Conservation (phyloP, 2,797 vertebrate species). For the Anabas testudineus region DNA sequence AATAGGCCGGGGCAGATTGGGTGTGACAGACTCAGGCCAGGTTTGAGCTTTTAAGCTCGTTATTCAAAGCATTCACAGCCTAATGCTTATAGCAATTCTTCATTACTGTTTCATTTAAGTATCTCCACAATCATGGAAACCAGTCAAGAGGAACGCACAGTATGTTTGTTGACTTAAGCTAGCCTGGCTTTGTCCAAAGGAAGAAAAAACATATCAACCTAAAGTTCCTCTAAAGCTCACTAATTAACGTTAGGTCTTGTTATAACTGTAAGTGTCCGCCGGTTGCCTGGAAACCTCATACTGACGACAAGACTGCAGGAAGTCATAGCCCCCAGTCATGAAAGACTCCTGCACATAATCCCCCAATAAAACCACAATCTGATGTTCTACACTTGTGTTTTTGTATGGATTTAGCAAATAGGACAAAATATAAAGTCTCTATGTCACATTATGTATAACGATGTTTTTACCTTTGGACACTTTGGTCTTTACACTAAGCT, state of each 20-base stretch:
- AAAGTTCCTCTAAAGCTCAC: no score
- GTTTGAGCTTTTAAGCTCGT: conserved; percentile 60
- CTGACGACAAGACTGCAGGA: background rate
- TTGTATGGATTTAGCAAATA: background rate
- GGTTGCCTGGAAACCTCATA: background rate
- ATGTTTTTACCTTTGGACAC: no score
- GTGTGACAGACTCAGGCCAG: conserved; percentile 33
- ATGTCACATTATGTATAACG: no score
- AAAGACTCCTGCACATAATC: background rate
- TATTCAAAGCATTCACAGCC: conserved; percentile 35
- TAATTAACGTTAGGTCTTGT: no score
- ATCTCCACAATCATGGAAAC: background rate
- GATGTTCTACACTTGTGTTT: background rate
- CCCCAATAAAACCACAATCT: background rate
- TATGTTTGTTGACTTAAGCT: background rate
- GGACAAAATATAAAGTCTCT: no score
- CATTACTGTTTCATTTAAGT: conserved; percentile 27
- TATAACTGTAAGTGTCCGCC: background rate
- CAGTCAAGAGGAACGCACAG: background rate
- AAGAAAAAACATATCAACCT: background rate
- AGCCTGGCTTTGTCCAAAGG: background rate
- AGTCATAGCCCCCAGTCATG: background rate
- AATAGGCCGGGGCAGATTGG: conserved; percentile 23
- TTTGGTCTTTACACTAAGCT: background rate
- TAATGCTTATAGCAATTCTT: conserved; percentile 12